A percentile compares a stretch with the other conserved stretches of the same genome.
Conservation (phyloP, 92 coral and sea anemone genomes). For the Siderastrea siderea region DNA sequence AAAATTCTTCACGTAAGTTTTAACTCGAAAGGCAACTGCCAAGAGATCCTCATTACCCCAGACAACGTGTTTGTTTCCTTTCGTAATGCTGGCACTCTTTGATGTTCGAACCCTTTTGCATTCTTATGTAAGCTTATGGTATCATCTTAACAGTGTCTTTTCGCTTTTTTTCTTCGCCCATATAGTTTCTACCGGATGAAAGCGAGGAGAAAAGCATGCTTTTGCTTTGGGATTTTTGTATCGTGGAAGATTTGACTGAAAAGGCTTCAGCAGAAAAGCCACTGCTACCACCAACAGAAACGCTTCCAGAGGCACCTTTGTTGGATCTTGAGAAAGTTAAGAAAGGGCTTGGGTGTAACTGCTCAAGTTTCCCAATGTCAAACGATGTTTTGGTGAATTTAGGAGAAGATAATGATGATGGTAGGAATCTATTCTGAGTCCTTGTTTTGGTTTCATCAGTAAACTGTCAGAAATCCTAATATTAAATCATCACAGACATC, state of each 20-base stretch:
- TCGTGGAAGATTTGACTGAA: background rate
- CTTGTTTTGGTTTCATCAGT: too few relatives aligned
- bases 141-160: background rate
- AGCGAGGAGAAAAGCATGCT: conserved; percentile 10
- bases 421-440: background rate
- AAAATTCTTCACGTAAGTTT: too few relatives aligned
- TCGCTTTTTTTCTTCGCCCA: background rate
- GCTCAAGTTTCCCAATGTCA: conserved; percentile 16
- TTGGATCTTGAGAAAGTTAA: conserved; percentile 4
- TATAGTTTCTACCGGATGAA: conserved; percentile 16
- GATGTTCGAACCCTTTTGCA: too few relatives aligned
- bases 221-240: conserved; percentile 35
- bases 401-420: background rate
- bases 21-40: too few relatives aligned
- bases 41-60: too few relatives aligned
- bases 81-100: too few relatives aligned
- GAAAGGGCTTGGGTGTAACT: conserved; percentile 14
- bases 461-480: too few relatives aligned
- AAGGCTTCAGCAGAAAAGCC: background rate
- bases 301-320: conserved; percentile 22
- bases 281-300: background rate
- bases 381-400: background rate
- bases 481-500: too few relatives aligned
- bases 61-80: too few relatives aligned
- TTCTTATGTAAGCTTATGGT: too few relatives aligned